These are phyloP conservation scores for Platichthys flesus DNA, from an alignment of 2,113 vertebrate species.

Conservation along the genomic window DNA sequence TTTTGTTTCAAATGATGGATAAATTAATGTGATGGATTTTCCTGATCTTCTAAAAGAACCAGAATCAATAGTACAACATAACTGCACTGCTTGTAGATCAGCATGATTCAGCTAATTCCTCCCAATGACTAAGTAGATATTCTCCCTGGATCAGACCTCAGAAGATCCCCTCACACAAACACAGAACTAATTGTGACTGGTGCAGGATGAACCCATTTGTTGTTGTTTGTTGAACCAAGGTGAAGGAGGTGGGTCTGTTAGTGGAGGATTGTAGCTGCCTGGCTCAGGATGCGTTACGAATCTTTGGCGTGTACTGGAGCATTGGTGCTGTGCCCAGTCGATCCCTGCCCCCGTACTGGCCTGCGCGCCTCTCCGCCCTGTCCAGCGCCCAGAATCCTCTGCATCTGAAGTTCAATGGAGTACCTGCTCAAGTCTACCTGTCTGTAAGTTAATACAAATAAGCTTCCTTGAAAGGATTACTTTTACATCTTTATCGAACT, in stretches of 20 bases:
- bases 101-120: background rate
- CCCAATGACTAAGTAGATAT: no score
- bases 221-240: conserved; percentile 58
- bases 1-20: background rate
- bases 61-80: background rate
- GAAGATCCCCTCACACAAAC: background rate
- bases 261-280: conserved; percentile 86
- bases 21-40: background rate
- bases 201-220: background rate
- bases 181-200: background rate
- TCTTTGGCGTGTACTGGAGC: conserved; percentile 82
- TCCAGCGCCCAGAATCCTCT: conserved; percentile 80
- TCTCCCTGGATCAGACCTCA: no score
- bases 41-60: background rate
- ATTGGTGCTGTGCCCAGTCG: conserved; percentile 66
- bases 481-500: background rate
- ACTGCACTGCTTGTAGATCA: background rate
- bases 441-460: conserved; percentile 78
- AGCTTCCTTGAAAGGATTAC: background rate
- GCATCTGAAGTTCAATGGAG: conserved; percentile 80
- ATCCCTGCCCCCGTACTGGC: conserved; percentile 80
- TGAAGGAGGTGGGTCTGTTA: conserved; percentile 83
- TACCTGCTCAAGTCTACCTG: conserved; percentile 82
- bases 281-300: conserved; percentile 78
- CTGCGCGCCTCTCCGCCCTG: conserved; percentile 75